These are phyloP conservation scores for Stramonita haemastoma DNA, from an alignment of 2,888 invertebrate genomes.

Conservation along the genomic window DNA sequence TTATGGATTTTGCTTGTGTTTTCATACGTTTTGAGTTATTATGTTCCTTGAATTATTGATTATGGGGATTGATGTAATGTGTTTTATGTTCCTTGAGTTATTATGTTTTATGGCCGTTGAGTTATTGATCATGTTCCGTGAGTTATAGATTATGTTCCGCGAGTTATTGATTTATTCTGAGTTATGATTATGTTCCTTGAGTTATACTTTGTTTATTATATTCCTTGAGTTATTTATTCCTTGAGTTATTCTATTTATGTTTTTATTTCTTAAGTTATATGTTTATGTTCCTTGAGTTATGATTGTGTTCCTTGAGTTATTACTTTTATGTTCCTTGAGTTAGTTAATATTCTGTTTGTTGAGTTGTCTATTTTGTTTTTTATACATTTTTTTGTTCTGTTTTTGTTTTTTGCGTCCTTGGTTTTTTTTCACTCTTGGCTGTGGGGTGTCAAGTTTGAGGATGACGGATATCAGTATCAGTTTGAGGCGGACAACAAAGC, in stretches of 20 bases:
- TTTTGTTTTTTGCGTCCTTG: neutral
- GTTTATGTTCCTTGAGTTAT: no score
- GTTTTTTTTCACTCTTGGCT: neutral
- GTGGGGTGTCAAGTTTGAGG: neutral
- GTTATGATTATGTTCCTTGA: neutral
- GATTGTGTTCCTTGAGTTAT: no score
- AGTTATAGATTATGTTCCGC: no score
- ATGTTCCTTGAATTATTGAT: no score
- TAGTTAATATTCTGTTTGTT: no score
- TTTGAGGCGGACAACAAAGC: constrained; percentile 20
- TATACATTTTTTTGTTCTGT: neutral
- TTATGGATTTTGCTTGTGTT: neutral
- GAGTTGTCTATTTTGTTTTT: neutral
- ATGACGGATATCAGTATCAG: constrained; percentile 37
- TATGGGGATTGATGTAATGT: no score
- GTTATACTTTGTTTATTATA: no score
- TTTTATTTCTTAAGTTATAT: no score
- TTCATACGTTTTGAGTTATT: neutral
- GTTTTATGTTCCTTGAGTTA: no score
- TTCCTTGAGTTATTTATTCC: neutral
- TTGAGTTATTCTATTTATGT: neutral
- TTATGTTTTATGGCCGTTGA: no score
- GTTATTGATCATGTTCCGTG: no score
- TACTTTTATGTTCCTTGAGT: no score
- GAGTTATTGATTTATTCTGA: neutral